Evolutionary conservation across 2,113 vertebrate species (phyloP), one percentile per base, ranked within the genome.

Genomic region (Actenoides lindsayi): DNA sequence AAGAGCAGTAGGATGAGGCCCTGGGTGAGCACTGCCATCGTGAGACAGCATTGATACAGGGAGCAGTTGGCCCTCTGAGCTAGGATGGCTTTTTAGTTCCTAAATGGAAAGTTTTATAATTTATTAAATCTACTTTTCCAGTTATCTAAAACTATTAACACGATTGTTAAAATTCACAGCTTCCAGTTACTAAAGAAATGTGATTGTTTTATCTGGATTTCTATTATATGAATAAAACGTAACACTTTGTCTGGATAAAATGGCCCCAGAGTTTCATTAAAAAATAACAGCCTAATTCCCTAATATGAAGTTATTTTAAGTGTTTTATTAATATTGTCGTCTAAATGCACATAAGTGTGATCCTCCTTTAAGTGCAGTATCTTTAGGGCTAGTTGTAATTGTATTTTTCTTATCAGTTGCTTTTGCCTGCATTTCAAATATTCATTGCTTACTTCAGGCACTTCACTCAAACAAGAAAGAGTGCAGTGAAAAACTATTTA

Each of bases 251-350:
- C 96, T 94, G 95, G 87, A 90, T 96, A 96, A 94, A 93, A 80
- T 93, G 96, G 97, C 94, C 96, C 96, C 93, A 94, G 96, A 87
- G 94, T 97, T 97, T 97, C 97, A 97, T 96, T 97, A 94, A 96
- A 96, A 96, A 97, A 94, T 96, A 96, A 94, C 89, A 91, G 85
- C 87, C 89, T 93, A 96, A 89, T 95, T 97, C 96, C 95, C 87
- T 69, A 91, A 97, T 93, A 96, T 77, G 80, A 97, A 97, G 88
- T 89, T 80, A 97, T 94, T 97, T 97, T 94, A 97, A 96, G 95
- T 95, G 93, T 96, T 97, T 96, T 97, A 97, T 97, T 97, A 97
- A 97, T 97, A 96, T 97, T 97, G 92, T 96, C 95, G 97, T 96
- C 87, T 97, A 96, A 96, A 96, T 82, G 95, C 95, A 95, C 84